Percentiles rank a stretch among this genome's conserved stretches.
Conservation (phyloP, 92 coral and sea anemone genomes). For the Porites rus region DNA sequence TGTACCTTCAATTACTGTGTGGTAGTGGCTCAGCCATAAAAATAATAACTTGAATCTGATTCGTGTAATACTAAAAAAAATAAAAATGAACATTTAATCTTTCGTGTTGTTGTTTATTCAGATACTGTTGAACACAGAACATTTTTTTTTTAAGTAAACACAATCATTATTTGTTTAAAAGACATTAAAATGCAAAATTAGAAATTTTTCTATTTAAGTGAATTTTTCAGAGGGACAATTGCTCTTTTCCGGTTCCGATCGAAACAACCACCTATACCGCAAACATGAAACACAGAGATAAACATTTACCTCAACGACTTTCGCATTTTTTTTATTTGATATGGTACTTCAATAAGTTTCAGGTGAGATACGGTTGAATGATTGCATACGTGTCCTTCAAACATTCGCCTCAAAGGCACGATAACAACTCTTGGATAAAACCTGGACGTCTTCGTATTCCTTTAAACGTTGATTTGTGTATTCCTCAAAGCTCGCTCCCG, state of each 20-base stretch:
- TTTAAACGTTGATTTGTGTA: slow-evolving; percentile 62
- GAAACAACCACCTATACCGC: too few species aligned
- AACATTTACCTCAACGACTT: too few species aligned
- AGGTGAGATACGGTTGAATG: slow-evolving; percentile 12
- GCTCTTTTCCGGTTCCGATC: too few species aligned
- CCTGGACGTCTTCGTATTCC: slow-evolving; percentile 60
- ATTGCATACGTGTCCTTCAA: neutral
- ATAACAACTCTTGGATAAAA: slow-evolving; percentile 64
- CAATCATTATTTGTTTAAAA: too few species aligned
- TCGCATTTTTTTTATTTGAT: too few species aligned
- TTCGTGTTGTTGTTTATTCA: neutral
- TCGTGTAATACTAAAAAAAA: too few species aligned
- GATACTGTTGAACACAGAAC: neutral
- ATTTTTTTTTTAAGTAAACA: neutral
- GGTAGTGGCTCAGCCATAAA: too few species aligned
- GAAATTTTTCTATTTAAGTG: neutral
- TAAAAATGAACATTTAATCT: too few species aligned
- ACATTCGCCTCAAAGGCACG: slow-evolving; percentile 47
- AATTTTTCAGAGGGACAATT: too few species aligned
- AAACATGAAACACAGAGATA: too few species aligned
- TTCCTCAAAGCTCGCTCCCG: slow-evolving; percentile 76
- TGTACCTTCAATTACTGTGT: too few species aligned
- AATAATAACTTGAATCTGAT: too few species aligned
- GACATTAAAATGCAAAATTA: neutral
- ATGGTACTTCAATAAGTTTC: neutral